These are phyloP conservation scores for Atta texana DNA, from an alignment of 1,140 invertebrate genomes.

Conservation along the genomic window DNA sequence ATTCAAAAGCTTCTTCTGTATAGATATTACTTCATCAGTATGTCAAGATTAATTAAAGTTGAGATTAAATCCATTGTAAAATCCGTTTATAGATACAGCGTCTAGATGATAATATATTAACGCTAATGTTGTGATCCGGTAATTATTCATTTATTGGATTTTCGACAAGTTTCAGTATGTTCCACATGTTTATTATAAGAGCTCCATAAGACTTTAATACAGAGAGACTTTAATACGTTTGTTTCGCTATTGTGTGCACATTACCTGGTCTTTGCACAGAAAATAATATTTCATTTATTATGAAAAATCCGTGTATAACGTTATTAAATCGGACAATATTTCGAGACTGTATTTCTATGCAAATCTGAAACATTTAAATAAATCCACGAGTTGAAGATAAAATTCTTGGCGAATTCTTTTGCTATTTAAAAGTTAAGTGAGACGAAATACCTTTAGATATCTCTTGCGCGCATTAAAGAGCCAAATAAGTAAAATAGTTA, in stretches of 20 bases:
- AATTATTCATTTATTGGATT: conserved; percentile 16
- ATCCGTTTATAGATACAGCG: conserved; percentile 15
- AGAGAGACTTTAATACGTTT: background rate
- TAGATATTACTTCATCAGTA: background rate
- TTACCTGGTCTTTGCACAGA: background rate
- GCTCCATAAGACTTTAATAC: background rate
- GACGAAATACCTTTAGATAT: background rate
- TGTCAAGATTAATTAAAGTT: background rate
- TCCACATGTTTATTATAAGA: background rate
- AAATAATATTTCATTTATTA: conserved; percentile 7
- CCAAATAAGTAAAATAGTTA: conserved; percentile 10
- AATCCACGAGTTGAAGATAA: conserved; percentile 11
- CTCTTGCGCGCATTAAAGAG: conserved; percentile 8
- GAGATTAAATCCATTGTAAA: background rate
- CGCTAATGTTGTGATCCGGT: background rate
- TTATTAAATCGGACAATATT: conserved; percentile 3
- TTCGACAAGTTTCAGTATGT: background rate
- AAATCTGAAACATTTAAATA: conserved; percentile 17
- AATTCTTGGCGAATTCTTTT: background rate
- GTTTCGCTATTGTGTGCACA: background rate
- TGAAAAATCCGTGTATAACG: background rate
- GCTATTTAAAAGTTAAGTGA: background rate
- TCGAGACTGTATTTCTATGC: background rate
- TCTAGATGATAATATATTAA: background rate
- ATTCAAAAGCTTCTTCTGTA: conserved; percentile 2